These are phyloP conservation scores for Cordilura impudica DNA, from an alignment of 2,888 invertebrate genomes.

Conservation along the genomic window DNA sequence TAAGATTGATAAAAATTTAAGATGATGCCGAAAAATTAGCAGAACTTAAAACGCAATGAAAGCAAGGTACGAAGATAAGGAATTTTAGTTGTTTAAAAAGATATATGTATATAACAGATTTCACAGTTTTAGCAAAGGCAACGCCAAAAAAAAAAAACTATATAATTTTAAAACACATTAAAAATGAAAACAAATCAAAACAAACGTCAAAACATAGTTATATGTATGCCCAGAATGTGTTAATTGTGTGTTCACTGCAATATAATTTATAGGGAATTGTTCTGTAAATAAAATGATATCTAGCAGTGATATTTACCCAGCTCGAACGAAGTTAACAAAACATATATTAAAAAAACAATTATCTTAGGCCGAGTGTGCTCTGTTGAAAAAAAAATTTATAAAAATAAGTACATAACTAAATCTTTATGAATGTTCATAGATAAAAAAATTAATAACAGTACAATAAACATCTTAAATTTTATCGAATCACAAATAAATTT, in stretches of 20 bases:
- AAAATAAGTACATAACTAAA: background rate
- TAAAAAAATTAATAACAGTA: background rate
- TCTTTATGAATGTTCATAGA: background rate
- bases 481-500: slow-evolving; percentile 16
- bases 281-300: too few relatives aligned
- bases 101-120: background rate
- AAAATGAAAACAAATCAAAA: background rate
- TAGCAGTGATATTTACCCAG: too few relatives aligned
- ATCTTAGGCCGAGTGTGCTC: background rate
- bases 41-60: background rate
- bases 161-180: background rate
- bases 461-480: background rate
- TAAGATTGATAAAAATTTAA: background rate
- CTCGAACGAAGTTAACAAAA: too few relatives aligned
- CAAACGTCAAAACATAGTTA: background rate
- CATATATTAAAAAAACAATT: too few relatives aligned
- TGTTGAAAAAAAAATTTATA: background rate
- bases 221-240: too few relatives aligned
- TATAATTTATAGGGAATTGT: too few relatives aligned
- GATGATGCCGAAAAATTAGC: background rate
- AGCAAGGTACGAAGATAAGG: background rate
- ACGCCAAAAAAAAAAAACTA: background rate
- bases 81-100: background rate
- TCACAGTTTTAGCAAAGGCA: background rate
- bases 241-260: too few relatives aligned